Percentiles rank a stretch among this genome's conserved stretches.
phyloP scores from a whole-genome alignment of 2,888 invertebrate genomes.

The Clusia tigrina region DNA sequence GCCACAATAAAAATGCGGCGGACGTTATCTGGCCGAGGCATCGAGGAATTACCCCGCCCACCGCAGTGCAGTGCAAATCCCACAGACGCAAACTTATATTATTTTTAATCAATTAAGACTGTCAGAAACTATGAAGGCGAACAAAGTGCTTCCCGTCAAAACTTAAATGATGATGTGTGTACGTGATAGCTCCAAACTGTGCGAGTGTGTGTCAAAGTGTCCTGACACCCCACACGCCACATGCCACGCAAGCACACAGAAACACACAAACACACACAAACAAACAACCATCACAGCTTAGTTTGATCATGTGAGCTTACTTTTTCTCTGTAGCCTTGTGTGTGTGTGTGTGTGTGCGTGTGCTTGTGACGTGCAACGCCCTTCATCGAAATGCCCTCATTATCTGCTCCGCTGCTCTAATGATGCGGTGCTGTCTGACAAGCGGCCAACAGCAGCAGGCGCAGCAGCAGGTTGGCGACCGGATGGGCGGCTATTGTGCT shows the following conservation, averaged over 20 bases:
- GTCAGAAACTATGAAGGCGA: slow-evolving; percentile 40
- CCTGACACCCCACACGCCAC: no score
- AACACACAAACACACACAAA: no score
- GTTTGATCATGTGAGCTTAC: background rate
- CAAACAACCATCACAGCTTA: background rate
- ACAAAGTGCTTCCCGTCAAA: slow-evolving; percentile 26
- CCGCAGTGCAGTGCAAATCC: background rate
- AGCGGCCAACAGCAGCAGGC: slow-evolving; percentile 38
- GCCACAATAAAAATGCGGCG: slow-evolving; percentile 16
- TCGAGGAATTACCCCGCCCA: background rate
- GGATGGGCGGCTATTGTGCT: slow-evolving; percentile 55
- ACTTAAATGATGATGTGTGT: slow-evolving; percentile 46
- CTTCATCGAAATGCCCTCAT: slow-evolving; percentile 48
- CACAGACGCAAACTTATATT: slow-evolving; percentile 24
- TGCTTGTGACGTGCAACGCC: slow-evolving; percentile 38
- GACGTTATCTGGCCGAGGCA: slow-evolving; percentile 11
- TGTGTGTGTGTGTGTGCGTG: slow-evolving; percentile 25
- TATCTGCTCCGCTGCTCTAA: slow-evolving; percentile 52
- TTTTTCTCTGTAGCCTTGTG: background rate
- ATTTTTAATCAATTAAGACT: slow-evolving; percentile 55
- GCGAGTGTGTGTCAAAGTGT: background rate
- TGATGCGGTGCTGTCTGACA: slow-evolving; percentile 46
- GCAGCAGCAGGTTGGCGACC: slow-evolving; percentile 38
- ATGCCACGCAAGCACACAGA: no score
- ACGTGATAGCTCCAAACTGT: slow-evolving; percentile 49